Percentiles rank a stretch among this genome's conserved stretches.
Conservation (phyloP, 2,888 invertebrate species). For the Pandemis heparana region DNA sequence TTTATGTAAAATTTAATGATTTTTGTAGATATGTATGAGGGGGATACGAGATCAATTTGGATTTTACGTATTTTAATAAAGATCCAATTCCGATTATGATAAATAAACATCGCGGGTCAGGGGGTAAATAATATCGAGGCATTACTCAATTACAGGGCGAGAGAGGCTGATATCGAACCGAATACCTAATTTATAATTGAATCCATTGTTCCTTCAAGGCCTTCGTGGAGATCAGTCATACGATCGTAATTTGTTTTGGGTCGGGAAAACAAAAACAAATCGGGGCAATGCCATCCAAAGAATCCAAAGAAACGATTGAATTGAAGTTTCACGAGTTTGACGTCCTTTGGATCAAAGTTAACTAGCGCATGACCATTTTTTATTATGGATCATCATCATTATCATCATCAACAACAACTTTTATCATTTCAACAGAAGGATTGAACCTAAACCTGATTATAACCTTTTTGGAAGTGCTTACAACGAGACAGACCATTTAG, state of each 20-base stretch:
- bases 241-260: slow-evolving; percentile 2
- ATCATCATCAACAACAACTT: too few species aligned
- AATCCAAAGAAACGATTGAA: too few species aligned
- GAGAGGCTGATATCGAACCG: background rate
- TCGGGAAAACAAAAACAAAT: background rate
- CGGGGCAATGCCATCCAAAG: too few species aligned
- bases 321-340: too few species aligned
- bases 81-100: background rate
- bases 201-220: background rate
- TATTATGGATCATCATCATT: too few species aligned
- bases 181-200: slow-evolving; percentile 7
- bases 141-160: background rate
- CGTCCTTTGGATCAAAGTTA: too few species aligned
- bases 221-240: background rate
- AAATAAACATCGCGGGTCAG: background rate
- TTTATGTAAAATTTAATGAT: too few species aligned
- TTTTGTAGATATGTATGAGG: background rate
- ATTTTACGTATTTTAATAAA: background rate
- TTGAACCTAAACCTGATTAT: too few species aligned
- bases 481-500: background rate
- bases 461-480: too few species aligned
- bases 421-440: too few species aligned
- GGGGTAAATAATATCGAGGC: background rate
- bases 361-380: too few species aligned
- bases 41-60: background rate